Base-by-base conservation (phyloP, 2,888 invertebrate species). In the Ctena decussata region DNA sequence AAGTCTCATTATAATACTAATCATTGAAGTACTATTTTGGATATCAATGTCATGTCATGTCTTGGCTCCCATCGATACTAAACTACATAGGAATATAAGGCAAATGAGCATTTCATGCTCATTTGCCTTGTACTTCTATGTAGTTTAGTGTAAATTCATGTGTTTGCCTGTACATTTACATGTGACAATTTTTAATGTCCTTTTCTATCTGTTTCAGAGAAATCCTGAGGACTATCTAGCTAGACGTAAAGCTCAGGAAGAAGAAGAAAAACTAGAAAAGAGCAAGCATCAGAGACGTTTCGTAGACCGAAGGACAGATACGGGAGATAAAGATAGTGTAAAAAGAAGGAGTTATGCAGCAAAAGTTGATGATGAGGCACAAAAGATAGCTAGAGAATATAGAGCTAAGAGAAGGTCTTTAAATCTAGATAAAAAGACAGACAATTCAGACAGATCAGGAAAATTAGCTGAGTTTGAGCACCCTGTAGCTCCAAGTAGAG, bases 221-320 rank as follows among this genome's bases (percentile, higher is more conserved):
- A 92, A 93, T 84, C 93, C 93, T 49, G 93, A 92, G n/a, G 93
- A 93, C 72, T 92, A 93, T 78, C 57, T 91, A 49, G 92, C 92
- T 5, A 85, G 86, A 41, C 90, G 89, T 69, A 89, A 91, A 72
- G 91, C 91, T 46, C 91, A 90, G 80, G 91, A 92, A 72, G 92
- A 93, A 74, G 92, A 92, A 65, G 92, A 92, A 79, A 86, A 85
- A 82, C 75, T 86, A 18, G 91, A 92, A 44, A 89, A 90, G 65
- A 87, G 85, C 70, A 90, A 91, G 75, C 90, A 87, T 71, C 89
- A 90, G 37, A 78, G 91, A 12, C 87, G 92, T 32, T 86, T 77
- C 70, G 77, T 88, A 70, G 84, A 84, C n/a, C 78, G 73, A 72
- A 71, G 83, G 15, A 65, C 84, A 8, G 89, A 89, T 37, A 83